Percentiles rank a stretch among this genome's conserved stretches.
Evolutionary conservation across 1,140 invertebrate genomes (phyloP).

Genomic region (Euura saliciscinereae): DNA sequence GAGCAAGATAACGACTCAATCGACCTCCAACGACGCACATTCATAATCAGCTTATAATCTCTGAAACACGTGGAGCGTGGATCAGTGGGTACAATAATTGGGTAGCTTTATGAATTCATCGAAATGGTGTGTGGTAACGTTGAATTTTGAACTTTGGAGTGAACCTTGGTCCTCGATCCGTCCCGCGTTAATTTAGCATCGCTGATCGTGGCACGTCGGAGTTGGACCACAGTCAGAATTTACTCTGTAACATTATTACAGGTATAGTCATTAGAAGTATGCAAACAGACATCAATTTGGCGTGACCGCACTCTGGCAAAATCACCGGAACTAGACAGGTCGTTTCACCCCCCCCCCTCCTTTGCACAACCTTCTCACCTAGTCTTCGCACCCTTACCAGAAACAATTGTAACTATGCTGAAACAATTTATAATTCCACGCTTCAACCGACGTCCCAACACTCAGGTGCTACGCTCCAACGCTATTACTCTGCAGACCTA

Average conservation of each 20-base stretch:
- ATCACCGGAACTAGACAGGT: not conserved
- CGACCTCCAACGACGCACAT: not conserved
- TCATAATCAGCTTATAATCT: no score
- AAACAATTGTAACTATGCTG: conserved; percentile 54
- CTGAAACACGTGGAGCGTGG: no score
- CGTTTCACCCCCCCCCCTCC: not conserved
- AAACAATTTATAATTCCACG: conserved; percentile 54
- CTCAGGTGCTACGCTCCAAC: not conserved
- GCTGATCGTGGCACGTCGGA: not conserved
- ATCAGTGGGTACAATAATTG: no score
- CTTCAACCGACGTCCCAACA: not conserved
- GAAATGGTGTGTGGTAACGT: no score
- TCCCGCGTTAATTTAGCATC: no score
- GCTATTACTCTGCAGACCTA: not conserved
- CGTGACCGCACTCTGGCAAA: not conserved
- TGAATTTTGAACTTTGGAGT: no score
- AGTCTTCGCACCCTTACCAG: conserved; percentile 27
- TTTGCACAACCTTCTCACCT: not conserved
- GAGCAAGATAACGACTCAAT: not conserved
- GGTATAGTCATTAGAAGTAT: not conserved
- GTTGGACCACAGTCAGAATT: no score
- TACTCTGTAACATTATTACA: no score
- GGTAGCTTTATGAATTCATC: no score
- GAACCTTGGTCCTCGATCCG: no score
- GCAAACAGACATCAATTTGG: conserved; percentile 5